Conservation (phyloP, 2,888 invertebrate genomes). For the Parnassius orleans region DNA sequence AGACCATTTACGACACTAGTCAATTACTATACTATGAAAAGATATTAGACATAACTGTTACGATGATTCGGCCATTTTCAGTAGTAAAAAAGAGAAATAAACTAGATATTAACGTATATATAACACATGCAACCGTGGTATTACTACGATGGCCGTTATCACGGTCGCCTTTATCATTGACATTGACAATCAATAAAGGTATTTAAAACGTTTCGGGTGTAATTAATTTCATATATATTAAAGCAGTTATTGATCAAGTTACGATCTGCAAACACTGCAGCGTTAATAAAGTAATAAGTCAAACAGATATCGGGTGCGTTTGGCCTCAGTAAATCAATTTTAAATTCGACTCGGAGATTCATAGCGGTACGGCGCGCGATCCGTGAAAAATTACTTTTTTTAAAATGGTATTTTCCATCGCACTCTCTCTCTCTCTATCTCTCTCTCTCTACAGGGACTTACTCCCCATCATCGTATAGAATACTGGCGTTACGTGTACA, state of each 20-base stretch:
- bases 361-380: conserved; percentile 53
- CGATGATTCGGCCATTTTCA: too few species aligned
- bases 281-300: conserved; percentile 57
- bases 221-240: neutral
- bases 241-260: conserved; percentile 10
- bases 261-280: conserved; percentile 18
- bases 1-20: too few species aligned
- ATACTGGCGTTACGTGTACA: neutral
- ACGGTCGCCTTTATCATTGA: too few species aligned
- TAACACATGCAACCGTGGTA: too few species aligned
- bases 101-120: too few species aligned
- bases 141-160: too few species aligned
- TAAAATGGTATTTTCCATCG: conserved; percentile 58
- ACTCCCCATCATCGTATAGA: conserved; percentile 33
- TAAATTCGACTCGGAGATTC: conserved; percentile 49
- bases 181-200: too few species aligned
- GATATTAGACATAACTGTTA: too few species aligned
- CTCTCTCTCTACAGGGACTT: conserved; percentile 41
- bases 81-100: too few species aligned
- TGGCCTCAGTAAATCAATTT: conserved; percentile 69
- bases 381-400: conserved; percentile 72
- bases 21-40: too few species aligned
- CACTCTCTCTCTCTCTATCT: conserved; percentile 26
- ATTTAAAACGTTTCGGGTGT: too few species aligned
- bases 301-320: conserved; percentile 63